Evolutionary conservation across 2,797 vertebrate genomes (phyloP), one percentile per base, ranked within the genome.

Genomic region (Enteromius mattozi): DNA sequence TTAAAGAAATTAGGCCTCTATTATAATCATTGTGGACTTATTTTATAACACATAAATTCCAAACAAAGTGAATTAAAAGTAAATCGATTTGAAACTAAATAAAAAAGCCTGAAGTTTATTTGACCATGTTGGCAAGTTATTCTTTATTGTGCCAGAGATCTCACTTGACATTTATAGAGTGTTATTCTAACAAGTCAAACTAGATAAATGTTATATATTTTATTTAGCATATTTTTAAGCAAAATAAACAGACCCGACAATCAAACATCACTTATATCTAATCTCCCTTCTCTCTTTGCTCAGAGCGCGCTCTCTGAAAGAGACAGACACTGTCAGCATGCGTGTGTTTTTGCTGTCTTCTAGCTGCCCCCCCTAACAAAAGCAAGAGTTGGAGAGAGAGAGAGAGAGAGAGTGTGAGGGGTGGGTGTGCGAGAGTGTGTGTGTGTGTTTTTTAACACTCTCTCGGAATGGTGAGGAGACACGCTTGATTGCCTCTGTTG

Each of bases 401-500:
- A 79, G 75, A 63, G 84, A 79, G 75, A 63, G 69, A 90, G 63
- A 74, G 71, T 37, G 81, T 51, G 81, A 47, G 77, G 49, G 81
- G 21, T 27, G 45, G 63, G 83, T 63, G 71, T 59, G 85, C 47
- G 45, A 40, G 51, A 63, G 77, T 12, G 72, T 76, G 83, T 77
- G 91, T 80, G 61, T 59, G 76, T 54, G 68, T 76, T 92, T 93
- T 95, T 94, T 95, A 93, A 93, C 94, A 94, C 94, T 93, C 87
- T 49, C 80, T 71, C 76, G 65, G 89, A 92, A 92, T 91, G 91
- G 91, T 89, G 93, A 92, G 92, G 90, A 91, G 87, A 95, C 93
- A 96, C 77, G 95, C 95, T 95, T 96, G 94, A 96, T 91, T 94
- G 95, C 86, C 80, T 94, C 93, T 95, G 92, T 93, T 92, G 94